Evolutionary conservation across 1,140 invertebrate species (phyloP).

Genomic region (Bombus sylvicola): DNA sequence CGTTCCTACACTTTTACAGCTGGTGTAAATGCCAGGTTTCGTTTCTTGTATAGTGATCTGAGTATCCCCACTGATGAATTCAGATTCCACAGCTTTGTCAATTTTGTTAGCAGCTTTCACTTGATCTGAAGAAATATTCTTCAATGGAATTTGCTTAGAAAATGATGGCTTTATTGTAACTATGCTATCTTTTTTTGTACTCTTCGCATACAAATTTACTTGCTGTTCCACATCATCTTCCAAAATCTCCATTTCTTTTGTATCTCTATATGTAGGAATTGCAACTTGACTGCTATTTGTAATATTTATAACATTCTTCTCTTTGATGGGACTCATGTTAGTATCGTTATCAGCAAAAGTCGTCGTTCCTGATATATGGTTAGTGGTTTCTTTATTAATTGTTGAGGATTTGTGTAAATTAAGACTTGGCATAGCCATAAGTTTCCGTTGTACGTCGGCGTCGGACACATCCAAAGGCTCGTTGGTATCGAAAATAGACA

Average conservation of each 20-base stretch:
- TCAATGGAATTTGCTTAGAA: background rate
- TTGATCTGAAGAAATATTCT: background rate
- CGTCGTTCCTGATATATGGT: conserved; percentile 38
- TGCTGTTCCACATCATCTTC: background rate
- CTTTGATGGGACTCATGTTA: conserved; percentile 27
- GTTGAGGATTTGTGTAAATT: conserved; percentile 57
- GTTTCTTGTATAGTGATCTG: background rate
- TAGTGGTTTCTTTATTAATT: conserved; percentile 52
- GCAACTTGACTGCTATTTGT: conserved; percentile 17
- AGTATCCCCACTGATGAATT: conserved; percentile 9
- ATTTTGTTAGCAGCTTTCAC: conserved; percentile 14
- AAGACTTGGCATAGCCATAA: conserved; percentile 74
- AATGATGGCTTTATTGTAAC: background rate
- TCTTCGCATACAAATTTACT: background rate
- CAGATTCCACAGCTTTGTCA: conserved; percentile 30
- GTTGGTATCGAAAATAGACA: conserved; percentile 56
- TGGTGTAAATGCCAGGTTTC: conserved; percentile 7
- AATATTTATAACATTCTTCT: conserved; percentile 39
- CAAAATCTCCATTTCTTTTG: conserved; percentile 9
- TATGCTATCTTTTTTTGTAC: background rate
- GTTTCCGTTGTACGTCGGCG: conserved; percentile 72
- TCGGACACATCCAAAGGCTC: conserved; percentile 76
- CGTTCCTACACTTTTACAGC: conserved; percentile 36
- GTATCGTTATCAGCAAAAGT: conserved; percentile 49
- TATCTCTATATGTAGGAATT: background rate